phyloP scores from a whole-genome alignment of 37 sponge, comb jelly and placozoan species.

The Chondrilla cf. caribensis region DNA sequence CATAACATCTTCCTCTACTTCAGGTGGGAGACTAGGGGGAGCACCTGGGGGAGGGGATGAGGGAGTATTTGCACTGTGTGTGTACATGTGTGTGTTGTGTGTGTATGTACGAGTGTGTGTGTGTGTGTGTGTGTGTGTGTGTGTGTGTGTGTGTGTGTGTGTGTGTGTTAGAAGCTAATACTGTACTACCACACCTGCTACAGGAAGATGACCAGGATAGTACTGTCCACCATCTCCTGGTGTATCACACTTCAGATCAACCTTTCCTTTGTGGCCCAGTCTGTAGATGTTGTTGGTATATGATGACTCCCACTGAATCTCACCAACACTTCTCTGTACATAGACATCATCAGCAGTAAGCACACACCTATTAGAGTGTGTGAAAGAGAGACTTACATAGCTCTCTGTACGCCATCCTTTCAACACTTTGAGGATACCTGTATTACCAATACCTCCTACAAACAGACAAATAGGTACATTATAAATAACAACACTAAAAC shows the following conservation, averaged over 20 bases:
- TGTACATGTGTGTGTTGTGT: not conserved
- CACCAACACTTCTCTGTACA: slow-evolving; percentile 75
- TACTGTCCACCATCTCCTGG: slow-evolving; percentile 61
- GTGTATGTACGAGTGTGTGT: slow-evolving; percentile 3
- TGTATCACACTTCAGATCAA: slow-evolving; percentile 67
- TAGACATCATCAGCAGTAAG: too few species aligned
- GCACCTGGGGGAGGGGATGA: not conserved
- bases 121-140: slow-evolving; percentile 31
- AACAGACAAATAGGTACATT: too few species aligned
- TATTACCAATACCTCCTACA: slow-evolving; percentile 55
- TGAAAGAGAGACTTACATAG: slow-evolving; percentile 33
- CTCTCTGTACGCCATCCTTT: slow-evolving; percentile 67
- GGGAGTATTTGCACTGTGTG: not conserved
- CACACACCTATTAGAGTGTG: too few species aligned
- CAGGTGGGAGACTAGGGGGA: not conserved
- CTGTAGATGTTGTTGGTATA: slow-evolving; percentile 72
- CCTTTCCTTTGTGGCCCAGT: slow-evolving; percentile 88
- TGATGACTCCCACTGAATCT: slow-evolving; percentile 76
- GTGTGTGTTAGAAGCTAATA: too few species aligned
- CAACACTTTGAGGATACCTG: slow-evolving; percentile 36
- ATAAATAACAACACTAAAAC: not conserved
- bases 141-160: too few species aligned
- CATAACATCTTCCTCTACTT: not conserved
- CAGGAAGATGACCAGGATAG: slow-evolving; percentile 79
- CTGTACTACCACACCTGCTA: slow-evolving; percentile 54